These are phyloP conservation scores for Dinocampus coccinellae DNA, from an alignment of 2,888 invertebrate genomes.

Conservation along the genomic window DNA sequence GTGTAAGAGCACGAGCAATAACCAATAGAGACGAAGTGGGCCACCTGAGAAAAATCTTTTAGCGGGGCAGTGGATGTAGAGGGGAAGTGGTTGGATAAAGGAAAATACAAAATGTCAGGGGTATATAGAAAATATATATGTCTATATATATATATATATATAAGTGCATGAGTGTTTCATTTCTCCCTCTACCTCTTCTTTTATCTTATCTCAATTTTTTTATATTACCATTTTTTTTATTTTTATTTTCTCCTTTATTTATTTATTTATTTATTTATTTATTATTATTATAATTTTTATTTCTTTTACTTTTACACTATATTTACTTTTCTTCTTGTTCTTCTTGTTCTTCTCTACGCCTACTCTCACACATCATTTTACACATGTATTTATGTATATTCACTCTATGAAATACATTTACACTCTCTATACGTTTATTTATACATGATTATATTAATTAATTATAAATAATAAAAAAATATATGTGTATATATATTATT, in stretches of 20 bases:
- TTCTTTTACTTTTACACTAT: too few relatives aligned
- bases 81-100: slow-evolving; percentile 29
- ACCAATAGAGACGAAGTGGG: slow-evolving; percentile 64
- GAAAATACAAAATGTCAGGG: background rate
- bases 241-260: background rate
- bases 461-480: too few relatives aligned
- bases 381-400: background rate
- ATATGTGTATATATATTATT: too few relatives aligned
- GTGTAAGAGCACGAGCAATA: slow-evolving; percentile 50
- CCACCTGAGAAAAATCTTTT: slow-evolving; percentile 63
- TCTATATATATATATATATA: background rate
- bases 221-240: background rate
- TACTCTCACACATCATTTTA: background rate
- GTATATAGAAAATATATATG: slow-evolving; percentile 2
- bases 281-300: too few relatives aligned
- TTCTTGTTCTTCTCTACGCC: too few relatives aligned
- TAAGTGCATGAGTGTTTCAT: slow-evolving; percentile 5
- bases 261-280: background rate
- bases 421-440: too few relatives aligned
- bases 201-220: slow-evolving; percentile 37
- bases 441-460: too few relatives aligned
- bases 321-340: too few relatives aligned
- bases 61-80: slow-evolving; percentile 40
- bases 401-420: background rate
- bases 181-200: slow-evolving; percentile 25